These are phyloP conservation scores for Sitobion miscanthi DNA, from an alignment of 1,140 invertebrate genomes.

Conservation along the genomic window DNA sequence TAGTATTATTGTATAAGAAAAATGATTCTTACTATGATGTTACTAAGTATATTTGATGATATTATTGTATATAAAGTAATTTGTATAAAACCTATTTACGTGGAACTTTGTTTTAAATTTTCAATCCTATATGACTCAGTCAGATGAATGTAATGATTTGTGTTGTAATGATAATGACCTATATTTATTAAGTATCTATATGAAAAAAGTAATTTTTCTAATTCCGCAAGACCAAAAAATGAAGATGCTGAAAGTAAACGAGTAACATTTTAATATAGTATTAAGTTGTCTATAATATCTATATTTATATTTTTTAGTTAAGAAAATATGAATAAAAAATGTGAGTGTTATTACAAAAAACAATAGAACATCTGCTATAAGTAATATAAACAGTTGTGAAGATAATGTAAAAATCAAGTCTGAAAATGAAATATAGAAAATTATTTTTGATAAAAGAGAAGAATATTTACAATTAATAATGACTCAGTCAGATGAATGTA, in stretches of 20 bases:
- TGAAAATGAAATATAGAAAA: neutral
- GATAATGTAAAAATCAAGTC: too few species aligned
- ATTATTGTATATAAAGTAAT: too few species aligned
- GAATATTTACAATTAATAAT: neutral
- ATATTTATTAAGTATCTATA: conserved; percentile 4
- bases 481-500: neutral
- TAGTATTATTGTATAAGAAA: too few species aligned
- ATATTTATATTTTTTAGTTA: conserved; percentile 63
- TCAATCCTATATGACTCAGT: neutral
- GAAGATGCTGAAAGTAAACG: conserved; percentile 89
- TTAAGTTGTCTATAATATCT: neutral
- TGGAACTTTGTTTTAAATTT: too few species aligned
- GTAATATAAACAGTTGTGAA: neutral
- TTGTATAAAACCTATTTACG: too few species aligned
- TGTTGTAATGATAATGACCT: too few species aligned
- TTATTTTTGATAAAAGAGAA: neutral
- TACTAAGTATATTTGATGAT: too few species aligned
- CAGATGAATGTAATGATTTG: too few species aligned
- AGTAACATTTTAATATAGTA: conserved; percentile 63
- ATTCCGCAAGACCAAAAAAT: conserved; percentile 77
- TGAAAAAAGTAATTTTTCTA: conserved; percentile 70
- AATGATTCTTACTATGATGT: too few species aligned
- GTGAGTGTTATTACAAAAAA: neutral
- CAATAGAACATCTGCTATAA: neutral
- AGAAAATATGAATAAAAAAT: conserved; percentile 69